Conservation (phyloP, 1,140 invertebrate genomes). For the Platorchestia sp. region DNA sequence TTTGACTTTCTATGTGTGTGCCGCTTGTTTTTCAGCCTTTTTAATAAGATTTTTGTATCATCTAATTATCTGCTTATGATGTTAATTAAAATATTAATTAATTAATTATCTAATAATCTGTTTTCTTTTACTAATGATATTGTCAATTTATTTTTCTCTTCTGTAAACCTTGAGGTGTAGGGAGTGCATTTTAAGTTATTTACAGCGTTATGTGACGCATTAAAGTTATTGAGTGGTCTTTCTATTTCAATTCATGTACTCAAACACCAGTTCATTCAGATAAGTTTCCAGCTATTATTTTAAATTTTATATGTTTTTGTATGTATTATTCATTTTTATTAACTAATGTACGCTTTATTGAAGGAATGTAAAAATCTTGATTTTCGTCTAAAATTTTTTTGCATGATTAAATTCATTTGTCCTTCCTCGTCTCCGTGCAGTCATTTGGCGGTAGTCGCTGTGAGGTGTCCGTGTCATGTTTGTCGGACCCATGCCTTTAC, state of each 20-base stretch:
- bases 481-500: background rate
- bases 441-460: constrained; percentile 10
- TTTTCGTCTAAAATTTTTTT: background rate
- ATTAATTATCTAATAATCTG: too few relatives aligned
- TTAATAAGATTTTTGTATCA: too few relatives aligned
- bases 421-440: background rate
- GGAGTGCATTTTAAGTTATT: background rate
- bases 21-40: too few relatives aligned
- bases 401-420: background rate
- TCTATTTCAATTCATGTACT: too few relatives aligned
- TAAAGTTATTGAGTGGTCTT: too few relatives aligned
- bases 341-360: background rate
- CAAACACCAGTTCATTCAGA: background rate
- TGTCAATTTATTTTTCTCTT: background rate
- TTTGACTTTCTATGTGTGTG: too few relatives aligned
- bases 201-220: too few relatives aligned
- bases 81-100: too few relatives aligned
- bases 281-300: too few relatives aligned
- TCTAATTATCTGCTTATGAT: too few relatives aligned
- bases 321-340: too few relatives aligned
- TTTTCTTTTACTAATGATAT: background rate
- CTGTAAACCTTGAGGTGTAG: background rate
- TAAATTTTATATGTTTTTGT: too few relatives aligned
- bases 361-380: background rate
- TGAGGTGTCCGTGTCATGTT: background rate